Evolutionary conservation across 1,140 invertebrate genomes (phyloP), one percentile per base, ranked within the genome.

Genomic region (Diploscapter pachys): DNA sequence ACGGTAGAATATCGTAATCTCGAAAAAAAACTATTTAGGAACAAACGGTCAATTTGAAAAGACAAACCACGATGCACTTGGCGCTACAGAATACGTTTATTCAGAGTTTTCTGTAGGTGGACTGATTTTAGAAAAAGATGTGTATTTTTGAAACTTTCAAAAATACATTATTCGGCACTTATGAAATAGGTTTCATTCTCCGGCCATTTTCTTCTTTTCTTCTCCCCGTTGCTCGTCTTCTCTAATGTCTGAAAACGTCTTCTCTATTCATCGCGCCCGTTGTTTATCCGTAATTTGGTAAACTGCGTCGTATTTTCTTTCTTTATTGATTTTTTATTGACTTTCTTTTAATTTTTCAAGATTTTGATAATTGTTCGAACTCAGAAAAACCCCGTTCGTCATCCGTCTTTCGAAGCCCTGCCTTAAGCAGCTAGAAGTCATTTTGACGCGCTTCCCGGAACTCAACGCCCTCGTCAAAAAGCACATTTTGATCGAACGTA

Each of bases 381-480:
- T 63, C 9, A 74, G 78, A 51, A 67, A 75, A 9, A 77, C 77
- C 9, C 63, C 67, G 31, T 74, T 79, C 54, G 8, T 77, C 9
- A 67, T 79, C 3, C 52, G 53, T 63, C 31, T 79, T 5, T 79
- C 76, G 11, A 79, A 70, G 11, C 57, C 76, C 2, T 67, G 72
- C 9, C 5, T 70, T 11, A 78, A 78, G 62, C 75, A 78, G 9
- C 56, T 79, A 55, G 78, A 79, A 61, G 4, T 55, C 5, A 55
- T 78, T 59, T 63, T 80, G 31, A 57, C 53, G 6, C 54, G 78
- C 54, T 9, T 63, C 2, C 72, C 78, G 9, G 49, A 31, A 2
- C 54, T 79, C 8, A 78, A 78, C 52, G 71, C 66, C 62, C 77
- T 79, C 4, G 73, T 79, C 52, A 73, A 77, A 11, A 64, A 79